These are phyloP conservation scores for Oreotrochilus melanogaster DNA, from an alignment of 2,113 vertebrate species.

Conservation along the genomic window DNA sequence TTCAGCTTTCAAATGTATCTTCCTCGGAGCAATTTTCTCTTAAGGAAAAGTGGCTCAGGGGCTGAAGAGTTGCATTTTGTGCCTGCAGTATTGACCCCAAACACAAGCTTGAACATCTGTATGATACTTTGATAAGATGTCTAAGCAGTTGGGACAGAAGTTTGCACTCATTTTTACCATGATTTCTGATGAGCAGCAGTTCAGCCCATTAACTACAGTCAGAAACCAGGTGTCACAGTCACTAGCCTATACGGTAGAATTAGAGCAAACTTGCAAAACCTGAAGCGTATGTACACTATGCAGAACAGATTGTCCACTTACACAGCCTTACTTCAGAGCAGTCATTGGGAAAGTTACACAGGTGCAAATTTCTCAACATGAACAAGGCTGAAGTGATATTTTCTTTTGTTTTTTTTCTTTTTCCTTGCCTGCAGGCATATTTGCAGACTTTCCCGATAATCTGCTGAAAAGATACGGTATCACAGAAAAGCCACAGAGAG, in stretches of 20 bases:
- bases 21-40: neutral
- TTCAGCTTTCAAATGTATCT: neutral
- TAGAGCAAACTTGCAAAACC: neutral
- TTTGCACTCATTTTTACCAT: neutral
- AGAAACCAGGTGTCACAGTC: neutral
- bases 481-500: conserved; percentile 72
- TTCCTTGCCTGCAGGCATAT: conserved; percentile 46
- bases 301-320: neutral
- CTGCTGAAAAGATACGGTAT: conserved; percentile 73
- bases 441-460: conserved; percentile 74
- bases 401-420: neutral
- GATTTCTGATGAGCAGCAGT: neutral
- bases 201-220: neutral
- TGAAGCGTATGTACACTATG: neutral
- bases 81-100: neutral
- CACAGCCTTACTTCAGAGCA: neutral
- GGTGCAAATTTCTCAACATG: neutral
- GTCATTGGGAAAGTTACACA: neutral
- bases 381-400: neutral
- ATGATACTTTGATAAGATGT: neutral
- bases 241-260: neutral
- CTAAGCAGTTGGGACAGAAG: neutral
- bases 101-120: neutral
- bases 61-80: neutral
- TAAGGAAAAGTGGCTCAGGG: neutral